Conservation (phyloP, 2,113 vertebrate species). For the Toxotes chatareus region DNA sequence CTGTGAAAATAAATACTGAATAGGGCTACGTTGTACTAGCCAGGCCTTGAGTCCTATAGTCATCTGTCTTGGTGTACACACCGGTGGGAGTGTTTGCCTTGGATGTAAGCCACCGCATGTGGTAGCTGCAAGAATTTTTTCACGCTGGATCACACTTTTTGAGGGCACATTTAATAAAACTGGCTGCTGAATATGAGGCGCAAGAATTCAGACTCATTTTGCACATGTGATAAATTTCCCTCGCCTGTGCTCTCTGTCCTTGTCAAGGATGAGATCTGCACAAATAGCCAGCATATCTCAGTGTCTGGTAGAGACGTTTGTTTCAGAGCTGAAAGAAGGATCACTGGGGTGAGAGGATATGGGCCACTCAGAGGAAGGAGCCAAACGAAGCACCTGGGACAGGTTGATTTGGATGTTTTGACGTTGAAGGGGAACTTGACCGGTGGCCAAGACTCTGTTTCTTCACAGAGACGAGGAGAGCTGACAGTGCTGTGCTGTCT, state of each 20-base stretch:
- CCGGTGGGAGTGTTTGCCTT: slow-evolving; percentile 92
- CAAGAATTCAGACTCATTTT: slow-evolving; percentile 62
- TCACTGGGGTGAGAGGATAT: slow-evolving; percentile 70
- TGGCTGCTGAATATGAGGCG: slow-evolving; percentile 54
- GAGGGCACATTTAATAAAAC: slow-evolving; percentile 75
- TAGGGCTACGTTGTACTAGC: slow-evolving; percentile 88
- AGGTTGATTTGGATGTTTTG: slow-evolving; percentile 64
- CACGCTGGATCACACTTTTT: slow-evolving; percentile 72
- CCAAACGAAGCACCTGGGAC: slow-evolving; percentile 72
- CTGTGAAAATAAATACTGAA: slow-evolving; percentile 94
- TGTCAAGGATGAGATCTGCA: slow-evolving; percentile 59
- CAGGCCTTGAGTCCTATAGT: slow-evolving; percentile 82
- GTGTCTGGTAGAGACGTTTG: slow-evolving; percentile 69
- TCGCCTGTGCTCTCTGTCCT: slow-evolving; percentile 38
- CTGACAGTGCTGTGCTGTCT: slow-evolving; percentile 31
- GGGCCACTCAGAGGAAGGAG: slow-evolving; percentile 72
- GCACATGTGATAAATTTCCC: slow-evolving; percentile 75
- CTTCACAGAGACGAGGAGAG: slow-evolving; percentile 44
- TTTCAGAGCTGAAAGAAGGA: slow-evolving; percentile 58
- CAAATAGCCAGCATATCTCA: slow-evolving; percentile 40
- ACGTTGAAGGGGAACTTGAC: slow-evolving; percentile 51
- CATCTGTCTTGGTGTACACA: slow-evolving; percentile 90
- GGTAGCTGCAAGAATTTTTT: slow-evolving; percentile 86
- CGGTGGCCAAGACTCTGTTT: slow-evolving; percentile 53
- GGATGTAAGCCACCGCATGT: slow-evolving; percentile 92